A percentile compares a stretch with the other conserved stretches of the same genome.
Evolutionary conservation across 2,797 vertebrate genomes (phyloP).

Genomic region (Dallia pectoralis): DNA sequence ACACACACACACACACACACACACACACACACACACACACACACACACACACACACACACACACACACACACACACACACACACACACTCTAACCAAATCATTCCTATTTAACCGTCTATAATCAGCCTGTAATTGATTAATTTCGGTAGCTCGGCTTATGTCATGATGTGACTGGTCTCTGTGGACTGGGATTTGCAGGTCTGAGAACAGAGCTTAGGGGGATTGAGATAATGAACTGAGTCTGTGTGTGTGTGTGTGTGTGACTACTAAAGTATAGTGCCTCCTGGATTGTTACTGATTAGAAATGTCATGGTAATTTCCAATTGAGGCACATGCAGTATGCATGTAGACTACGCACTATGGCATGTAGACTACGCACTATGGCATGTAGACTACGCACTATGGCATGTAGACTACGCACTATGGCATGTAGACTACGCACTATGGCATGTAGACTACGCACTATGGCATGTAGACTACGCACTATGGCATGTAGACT

Average conservation of each 20-base stretch:
- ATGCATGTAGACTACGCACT: too few relatives aligned
- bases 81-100: conserved; percentile 25
- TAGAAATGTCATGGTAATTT: too few relatives aligned
- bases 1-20: background rate
- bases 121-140: conserved; percentile 40
- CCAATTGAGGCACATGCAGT: too few relatives aligned
- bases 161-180: conserved; percentile 21
- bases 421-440: too few relatives aligned
- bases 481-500: too few relatives aligned
- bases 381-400: too few relatives aligned
- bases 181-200: conserved; percentile 23
- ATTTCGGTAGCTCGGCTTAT: conserved; percentile 35
- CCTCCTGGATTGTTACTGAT: too few relatives aligned
- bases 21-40: background rate
- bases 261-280: background rate
- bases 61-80: background rate
- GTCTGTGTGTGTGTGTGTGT: background rate
- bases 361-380: too few relatives aligned
- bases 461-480: too few relatives aligned
- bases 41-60: background rate
- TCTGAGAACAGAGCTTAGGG: conserved; percentile 25
- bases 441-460: too few relatives aligned
- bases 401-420: too few relatives aligned
- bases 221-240: conserved; percentile 11
- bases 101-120: conserved; percentile 24